Evolutionary conservation across 2,888 invertebrate species (phyloP).

Genomic region (Epinotia bilunana): DNA sequence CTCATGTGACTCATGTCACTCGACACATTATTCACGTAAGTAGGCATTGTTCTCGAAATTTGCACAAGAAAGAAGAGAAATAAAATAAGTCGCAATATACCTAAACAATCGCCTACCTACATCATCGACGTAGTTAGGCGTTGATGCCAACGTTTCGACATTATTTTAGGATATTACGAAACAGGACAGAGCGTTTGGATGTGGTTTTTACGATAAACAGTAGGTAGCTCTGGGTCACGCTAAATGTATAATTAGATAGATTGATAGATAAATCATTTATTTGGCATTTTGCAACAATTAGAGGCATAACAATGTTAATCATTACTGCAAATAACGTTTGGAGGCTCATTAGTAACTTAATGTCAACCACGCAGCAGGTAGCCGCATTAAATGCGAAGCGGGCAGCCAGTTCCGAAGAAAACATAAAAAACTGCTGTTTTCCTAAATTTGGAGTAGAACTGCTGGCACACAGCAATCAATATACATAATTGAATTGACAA

Average conservation of each 20-base stretch:
- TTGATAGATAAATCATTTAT: too few species aligned
- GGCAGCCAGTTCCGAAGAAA: neutral
- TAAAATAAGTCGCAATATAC: constrained; percentile 14
- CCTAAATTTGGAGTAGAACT: neutral
- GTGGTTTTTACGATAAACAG: constrained; percentile 31
- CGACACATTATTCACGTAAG: constrained; percentile 14
- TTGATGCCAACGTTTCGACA: constrained; percentile 26
- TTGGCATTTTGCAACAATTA: too few species aligned
- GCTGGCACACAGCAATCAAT: neutral
- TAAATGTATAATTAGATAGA: neutral
- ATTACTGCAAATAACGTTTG: constrained; percentile 6
- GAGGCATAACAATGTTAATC: neutral
- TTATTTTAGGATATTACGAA: constrained; percentile 26
- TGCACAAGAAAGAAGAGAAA: constrained; percentile 24
- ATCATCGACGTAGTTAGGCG: constrained; percentile 14
- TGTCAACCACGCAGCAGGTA: neutral
- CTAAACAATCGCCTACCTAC: constrained; percentile 9
- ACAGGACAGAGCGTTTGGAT: constrained; percentile 11
- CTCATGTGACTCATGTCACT: constrained; percentile 30
- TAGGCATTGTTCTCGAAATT: constrained; percentile 34
- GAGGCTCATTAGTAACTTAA: neutral
- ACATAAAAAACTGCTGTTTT: neutral
- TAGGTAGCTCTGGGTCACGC: neutral
- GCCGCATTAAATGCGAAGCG: neutral
- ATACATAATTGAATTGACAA: neutral